Percentiles rank a stretch among this genome's conserved stretches.
These are phyloP conservation scores for Latrodectus elegans DNA, from an alignment of 2,888 invertebrate genomes.

Conservation along the genomic window DNA sequence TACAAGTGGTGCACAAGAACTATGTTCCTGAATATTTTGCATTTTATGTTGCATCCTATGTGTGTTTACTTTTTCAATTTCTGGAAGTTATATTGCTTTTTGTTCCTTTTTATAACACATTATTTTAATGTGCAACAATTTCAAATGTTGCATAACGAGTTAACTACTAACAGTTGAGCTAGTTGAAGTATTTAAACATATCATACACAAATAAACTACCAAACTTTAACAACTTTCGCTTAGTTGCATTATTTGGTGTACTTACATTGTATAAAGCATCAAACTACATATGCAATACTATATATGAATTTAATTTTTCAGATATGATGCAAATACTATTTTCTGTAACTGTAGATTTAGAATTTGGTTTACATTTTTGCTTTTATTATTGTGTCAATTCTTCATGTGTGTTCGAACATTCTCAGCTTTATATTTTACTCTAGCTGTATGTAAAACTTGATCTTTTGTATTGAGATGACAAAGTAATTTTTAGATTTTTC, in stretches of 20 bases:
- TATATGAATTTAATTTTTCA: slow-evolving; percentile 30
- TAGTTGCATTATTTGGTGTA: slow-evolving; percentile 32
- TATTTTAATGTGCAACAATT: slow-evolving; percentile 9
- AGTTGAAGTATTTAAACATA: slow-evolving; percentile 53
- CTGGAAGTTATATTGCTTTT: neutral
- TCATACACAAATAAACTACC: slow-evolving; percentile 36
- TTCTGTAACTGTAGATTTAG: slow-evolving; percentile 45
- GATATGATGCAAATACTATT: slow-evolving; percentile 52
- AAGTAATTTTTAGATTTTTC: no score
- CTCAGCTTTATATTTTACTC: slow-evolving; percentile 1
- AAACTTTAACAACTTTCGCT: slow-evolving; percentile 8
- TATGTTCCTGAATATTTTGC: neutral
- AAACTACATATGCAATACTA: slow-evolving; percentile 35
- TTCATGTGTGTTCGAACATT: slow-evolving; percentile 30
- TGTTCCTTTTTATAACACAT: neutral
- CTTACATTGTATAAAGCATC: slow-evolving; percentile 33
- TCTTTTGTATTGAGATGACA: no score
- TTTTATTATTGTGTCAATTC: slow-evolving; percentile 28
- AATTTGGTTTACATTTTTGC: slow-evolving; percentile 26
- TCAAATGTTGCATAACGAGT: slow-evolving; percentile 27
- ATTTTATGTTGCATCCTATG: neutral
- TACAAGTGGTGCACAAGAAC: neutral
- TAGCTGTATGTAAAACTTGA: no score
- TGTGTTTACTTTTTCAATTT: neutral
- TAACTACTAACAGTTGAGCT: slow-evolving; percentile 36